Conservation (phyloP, 2,888 invertebrate species). For the Spodoptera picta region DNA sequence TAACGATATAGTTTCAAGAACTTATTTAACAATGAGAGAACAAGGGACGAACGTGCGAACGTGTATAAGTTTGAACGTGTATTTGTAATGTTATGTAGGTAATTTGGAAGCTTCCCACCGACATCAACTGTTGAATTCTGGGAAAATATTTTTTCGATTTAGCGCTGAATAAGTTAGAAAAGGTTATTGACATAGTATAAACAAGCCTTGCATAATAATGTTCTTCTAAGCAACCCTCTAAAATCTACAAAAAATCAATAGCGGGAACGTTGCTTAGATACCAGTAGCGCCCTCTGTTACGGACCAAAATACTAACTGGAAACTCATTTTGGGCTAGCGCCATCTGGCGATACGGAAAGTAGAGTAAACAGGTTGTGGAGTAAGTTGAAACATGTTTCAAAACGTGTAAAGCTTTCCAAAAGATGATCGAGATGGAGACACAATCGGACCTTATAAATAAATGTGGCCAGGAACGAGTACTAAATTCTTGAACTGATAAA, state of each 20-base stretch:
- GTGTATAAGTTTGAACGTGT: neutral
- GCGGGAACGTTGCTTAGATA: constrained; percentile 7
- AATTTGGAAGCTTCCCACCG: constrained; percentile 14
- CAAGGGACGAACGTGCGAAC: constrained; percentile 27
- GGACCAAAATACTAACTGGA: constrained; percentile 10
- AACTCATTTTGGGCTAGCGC: constrained; percentile 39
- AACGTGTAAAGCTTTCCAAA: constrained; percentile 17
- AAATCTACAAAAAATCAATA: constrained; percentile 38
- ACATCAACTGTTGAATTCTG: neutral
- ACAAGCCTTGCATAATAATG: constrained; percentile 11
- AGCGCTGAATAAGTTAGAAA: constrained; percentile 19
- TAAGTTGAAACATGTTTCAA: constrained; percentile 31
- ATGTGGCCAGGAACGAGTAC: neutral
- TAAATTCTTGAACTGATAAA: constrained; percentile 39
- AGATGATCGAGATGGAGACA: constrained; percentile 52
- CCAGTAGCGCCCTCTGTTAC: constrained; percentile 43
- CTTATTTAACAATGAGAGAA: constrained; percentile 25
- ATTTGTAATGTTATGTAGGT: neutral
- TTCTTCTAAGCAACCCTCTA: constrained; percentile 10
- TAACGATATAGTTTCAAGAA: constrained; percentile 17
- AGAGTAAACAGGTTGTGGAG: constrained; percentile 23
- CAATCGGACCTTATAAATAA: constrained; percentile 15
- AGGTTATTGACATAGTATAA: constrained; percentile 16
- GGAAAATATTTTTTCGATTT: constrained; percentile 28
- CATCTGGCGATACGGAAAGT: constrained; percentile 37